Conservation (phyloP, 2,888 invertebrate genomes). For the Operophtera brumata region DNA sequence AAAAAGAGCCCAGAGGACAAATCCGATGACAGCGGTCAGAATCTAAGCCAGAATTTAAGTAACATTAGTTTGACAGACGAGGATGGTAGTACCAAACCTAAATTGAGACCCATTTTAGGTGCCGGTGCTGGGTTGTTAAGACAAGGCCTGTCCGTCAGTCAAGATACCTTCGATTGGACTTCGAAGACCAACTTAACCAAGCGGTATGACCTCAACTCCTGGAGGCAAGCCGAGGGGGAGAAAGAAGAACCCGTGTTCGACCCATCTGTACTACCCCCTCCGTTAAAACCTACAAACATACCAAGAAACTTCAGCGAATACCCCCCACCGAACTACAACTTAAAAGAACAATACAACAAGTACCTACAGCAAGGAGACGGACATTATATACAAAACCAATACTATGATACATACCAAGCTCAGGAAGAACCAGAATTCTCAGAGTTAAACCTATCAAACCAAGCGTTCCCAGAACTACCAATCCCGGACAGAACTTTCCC, state of each 20-base stretch:
- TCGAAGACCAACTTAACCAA: conserved; percentile 57
- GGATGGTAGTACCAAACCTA: conserved; percentile 61
- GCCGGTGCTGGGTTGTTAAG: conserved; percentile 64
- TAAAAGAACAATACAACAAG: conserved; percentile 51
- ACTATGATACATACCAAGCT: conserved; percentile 43
- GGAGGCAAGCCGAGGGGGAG: conserved; percentile 64
- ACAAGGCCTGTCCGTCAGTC: conserved; percentile 49
- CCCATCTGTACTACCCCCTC: conserved; percentile 58
- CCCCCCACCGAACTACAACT: conserved; percentile 58
- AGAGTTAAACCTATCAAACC: conserved; percentile 11
- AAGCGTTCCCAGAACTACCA: conserved; percentile 34
- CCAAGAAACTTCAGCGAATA: conserved; percentile 48
- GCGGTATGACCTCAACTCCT: conserved; percentile 69
- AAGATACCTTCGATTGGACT: conserved; percentile 66
- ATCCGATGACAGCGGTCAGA: conserved; percentile 47
- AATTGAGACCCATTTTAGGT: conserved; percentile 68
- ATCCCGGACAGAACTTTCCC: conserved; percentile 25
- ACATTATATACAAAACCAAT: conserved; percentile 64
- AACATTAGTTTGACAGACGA: conserved; percentile 61
- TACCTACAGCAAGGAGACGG: conserved; percentile 73
- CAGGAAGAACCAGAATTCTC: conserved; percentile 39
- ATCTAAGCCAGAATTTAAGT: conserved; percentile 57
- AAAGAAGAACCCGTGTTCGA: conserved; percentile 59
- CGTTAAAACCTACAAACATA: conserved; percentile 12
- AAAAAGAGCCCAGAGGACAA: conserved; percentile 64